Base-by-base conservation (phyloP, 2,888 invertebrate species). In the Megaustenia siamemsis region DNA sequence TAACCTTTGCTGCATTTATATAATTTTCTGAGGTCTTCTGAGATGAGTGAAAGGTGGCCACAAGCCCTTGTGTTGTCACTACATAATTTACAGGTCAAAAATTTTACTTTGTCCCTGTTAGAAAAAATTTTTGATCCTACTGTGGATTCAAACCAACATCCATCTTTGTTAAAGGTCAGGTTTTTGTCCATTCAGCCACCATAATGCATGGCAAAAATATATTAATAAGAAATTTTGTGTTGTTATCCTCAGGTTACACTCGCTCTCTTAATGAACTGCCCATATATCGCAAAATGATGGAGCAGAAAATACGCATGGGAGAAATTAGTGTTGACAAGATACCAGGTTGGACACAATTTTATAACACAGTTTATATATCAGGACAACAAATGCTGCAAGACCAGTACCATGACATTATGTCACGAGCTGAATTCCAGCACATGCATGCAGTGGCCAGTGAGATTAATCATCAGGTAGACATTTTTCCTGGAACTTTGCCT, bases 401-500 rank as follows among this genome's bases (percentile, higher is more conserved):
- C 24, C 89, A 91, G 82, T 88, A 90, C 83, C 87, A 88, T 24
- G 89, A 88, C 69, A 66, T 90, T 38, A 86, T 89, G 80, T 79
- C 88, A 45, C 87, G 90, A 15, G 84, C 88, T 24, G 89, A 90
- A 75, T 84, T 90, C 45, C 82, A 88, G 73, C 88, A 89, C 43
- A 83, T 90, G 35, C 82, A 88, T 69, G 71, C 84, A 45, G 73
- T 89, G 28, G 73, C 87, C 38, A 88, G 83, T 12, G 90, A 91
- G 43, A 77, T 91, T n/a, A 88, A 91, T 81, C 88, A 89, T 79
- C 89, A 91, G 90, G 91, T 91, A 86, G 18, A 45, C 21, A 24
- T 1, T 18, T 28, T 28, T 28, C 4, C 38, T 35, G 38, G 38
- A 63, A 63, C 4, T 5, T 63, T 56, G n/a, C 18, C 56, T 56